Evolutionary conservation across 2,888 invertebrate species (phyloP), one percentile per base, ranked within the genome.

Genomic region (Cenopis cana): DNA sequence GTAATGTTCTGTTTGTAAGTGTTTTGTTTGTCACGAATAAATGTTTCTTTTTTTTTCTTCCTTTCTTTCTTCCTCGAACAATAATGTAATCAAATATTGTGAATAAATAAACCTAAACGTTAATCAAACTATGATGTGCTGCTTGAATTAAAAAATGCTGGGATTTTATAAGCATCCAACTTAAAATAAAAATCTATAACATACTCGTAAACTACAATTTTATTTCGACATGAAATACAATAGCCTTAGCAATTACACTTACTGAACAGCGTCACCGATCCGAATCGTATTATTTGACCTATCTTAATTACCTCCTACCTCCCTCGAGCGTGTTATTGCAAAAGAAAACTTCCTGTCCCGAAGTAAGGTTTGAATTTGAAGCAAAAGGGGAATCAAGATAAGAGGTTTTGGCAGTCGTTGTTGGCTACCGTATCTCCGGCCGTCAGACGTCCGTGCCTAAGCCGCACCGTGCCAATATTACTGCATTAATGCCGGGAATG

Each of bases 401-500:
- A 6, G 64, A 64, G 64, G 24, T 36, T 54, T 36, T n/a, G n/a
- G 18, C 1, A 38, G 52, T 64, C 20, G 36, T 20, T 54, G 29
- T 29, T 33, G 17, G n/a, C 12, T 29, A 50, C 50, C 50, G 57
- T 66, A 71, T 71, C 66, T 50, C 49, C 38, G 38, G 33, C n/a
- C 59, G 41, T 54, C 77, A 77, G 76, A 62, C 73, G 36, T 72
- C 50, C 54, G 62, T 64, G 49, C 55, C 68, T 67, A 70, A 65
- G 65, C 69, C 68, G 71, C 67, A 68, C 65, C 18, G 55, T 49
- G 68, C 56, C 69, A 71, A 74, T 74, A 74, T 74, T 75, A 75
- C 61, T 74, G 74, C 74, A 75, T 71, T 74, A 74, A 74, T 74
- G 69, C 70, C 12, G 50, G 72, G 74, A 76, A 75, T 76, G 72